A percentile compares a stretch with the other conserved stretches of the same genome.
Evolutionary conservation across 2,888 invertebrate genomes (phyloP).

Genomic region (Kuschelorhynchus macadamiae): DNA sequence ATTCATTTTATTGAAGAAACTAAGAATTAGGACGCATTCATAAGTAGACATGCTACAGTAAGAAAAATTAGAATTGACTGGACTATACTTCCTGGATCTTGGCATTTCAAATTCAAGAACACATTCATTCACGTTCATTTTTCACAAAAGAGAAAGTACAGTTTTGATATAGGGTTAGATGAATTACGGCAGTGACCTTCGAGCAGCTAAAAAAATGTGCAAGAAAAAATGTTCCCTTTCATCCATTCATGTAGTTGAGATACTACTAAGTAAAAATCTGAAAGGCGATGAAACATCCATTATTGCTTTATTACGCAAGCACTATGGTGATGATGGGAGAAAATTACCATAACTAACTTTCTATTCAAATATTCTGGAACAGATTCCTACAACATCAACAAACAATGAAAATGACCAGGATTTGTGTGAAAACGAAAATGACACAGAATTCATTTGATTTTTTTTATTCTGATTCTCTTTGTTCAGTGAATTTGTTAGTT

Average conservation of each 20-base stretch:
- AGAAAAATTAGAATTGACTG: slow-evolving; percentile 5
- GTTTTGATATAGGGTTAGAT: background rate
- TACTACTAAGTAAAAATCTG: background rate
- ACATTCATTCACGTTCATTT: slow-evolving; percentile 11
- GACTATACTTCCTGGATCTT: slow-evolving; percentile 13
- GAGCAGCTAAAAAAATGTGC: background rate
- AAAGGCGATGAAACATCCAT: background rate
- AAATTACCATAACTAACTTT: background rate
- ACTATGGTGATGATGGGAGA: background rate
- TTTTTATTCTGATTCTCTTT: too few relatives aligned
- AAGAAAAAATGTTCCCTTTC: background rate
- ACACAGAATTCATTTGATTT: too few relatives aligned
- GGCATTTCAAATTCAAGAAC: slow-evolving; percentile 16
- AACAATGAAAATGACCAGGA: background rate
- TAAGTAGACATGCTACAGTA: slow-evolving; percentile 9
- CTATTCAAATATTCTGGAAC: background rate
- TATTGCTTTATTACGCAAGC: background rate
- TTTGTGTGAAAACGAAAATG: slow-evolving; percentile 4
- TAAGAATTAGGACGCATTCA: background rate
- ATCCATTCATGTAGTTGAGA: background rate
- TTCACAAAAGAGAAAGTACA: slow-evolving; percentile 2
- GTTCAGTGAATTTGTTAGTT: too few relatives aligned
- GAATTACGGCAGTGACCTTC: background rate
- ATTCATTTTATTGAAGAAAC: too few relatives aligned
- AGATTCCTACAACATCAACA: background rate